Evolutionary conservation across 2,888 invertebrate genomes (phyloP).

Genomic region (Cerastoderma edule): DNA sequence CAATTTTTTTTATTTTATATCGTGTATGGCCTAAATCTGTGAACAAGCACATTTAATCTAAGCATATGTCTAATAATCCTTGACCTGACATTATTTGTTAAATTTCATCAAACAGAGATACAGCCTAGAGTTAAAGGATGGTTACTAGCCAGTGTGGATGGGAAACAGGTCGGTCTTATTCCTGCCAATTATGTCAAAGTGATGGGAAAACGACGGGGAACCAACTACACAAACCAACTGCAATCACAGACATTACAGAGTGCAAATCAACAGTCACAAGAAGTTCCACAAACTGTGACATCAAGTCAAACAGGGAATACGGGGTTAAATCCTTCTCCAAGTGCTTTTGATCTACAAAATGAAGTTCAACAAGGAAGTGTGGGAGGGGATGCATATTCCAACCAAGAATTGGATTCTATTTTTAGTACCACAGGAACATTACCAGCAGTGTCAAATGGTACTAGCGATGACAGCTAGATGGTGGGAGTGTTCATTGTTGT

Average conservation of each 20-base stretch:
- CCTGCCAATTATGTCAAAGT: constrained; percentile 86
- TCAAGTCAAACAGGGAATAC: constrained; percentile 3
- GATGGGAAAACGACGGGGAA: constrained; percentile 81
- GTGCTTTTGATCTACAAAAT: constrained; percentile 51
- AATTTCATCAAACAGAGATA: no score
- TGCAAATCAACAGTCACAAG: neutral
- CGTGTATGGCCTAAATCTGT: no score
- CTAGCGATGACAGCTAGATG: constrained; percentile 8
- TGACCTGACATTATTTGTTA: no score
- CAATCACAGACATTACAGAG: neutral
- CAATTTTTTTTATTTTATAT: no score
- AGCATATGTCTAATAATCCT: no score
- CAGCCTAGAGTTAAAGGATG: constrained; percentile 88
- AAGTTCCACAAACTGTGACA: no score
- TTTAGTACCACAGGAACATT: constrained; percentile 26
- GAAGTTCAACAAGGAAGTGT: constrained; percentile 35
- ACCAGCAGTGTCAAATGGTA: constrained; percentile 18
- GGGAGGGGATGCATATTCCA: constrained; percentile 18
- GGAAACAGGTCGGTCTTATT: constrained; percentile 85
- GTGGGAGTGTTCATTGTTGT: no score
- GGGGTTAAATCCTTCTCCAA: constrained; percentile 36
- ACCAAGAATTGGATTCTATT: constrained; percentile 38
- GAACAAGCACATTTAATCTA: no score
- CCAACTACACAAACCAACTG: constrained; percentile 29
- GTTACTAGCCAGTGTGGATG: constrained; percentile 85